phyloP scores from a whole-genome alignment of 2,113 vertebrate genomes.

The Poeciliopsis occidentalis region DNA sequence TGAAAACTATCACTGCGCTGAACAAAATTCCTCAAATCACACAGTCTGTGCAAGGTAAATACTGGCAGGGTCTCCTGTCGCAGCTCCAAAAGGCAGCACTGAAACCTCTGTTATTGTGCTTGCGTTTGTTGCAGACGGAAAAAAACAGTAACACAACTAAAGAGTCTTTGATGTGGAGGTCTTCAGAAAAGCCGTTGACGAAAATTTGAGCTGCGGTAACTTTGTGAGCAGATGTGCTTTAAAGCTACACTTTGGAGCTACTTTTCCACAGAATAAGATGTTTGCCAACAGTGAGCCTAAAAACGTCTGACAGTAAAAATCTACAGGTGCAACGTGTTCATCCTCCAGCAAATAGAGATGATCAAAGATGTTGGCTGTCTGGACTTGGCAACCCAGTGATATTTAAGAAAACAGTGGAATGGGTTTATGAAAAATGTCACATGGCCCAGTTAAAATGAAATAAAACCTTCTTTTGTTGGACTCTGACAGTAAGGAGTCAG shows the following conservation, averaged over 20 bases:
- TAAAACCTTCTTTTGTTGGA: too few species aligned
- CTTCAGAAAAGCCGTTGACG: neutral
- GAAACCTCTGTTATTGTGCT: neutral
- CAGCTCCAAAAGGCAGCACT: neutral
- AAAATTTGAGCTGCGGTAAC: neutral
- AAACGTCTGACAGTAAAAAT: neutral
- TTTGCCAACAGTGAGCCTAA: neutral
- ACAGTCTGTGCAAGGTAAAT: slow-evolving; percentile 38
- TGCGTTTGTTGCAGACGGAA: neutral
- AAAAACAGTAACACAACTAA: neutral
- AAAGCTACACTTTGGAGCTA: neutral
- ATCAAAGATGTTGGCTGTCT: neutral
- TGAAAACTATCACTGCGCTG: slow-evolving; percentile 70
- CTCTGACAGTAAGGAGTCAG: neutral
- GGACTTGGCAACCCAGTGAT: neutral
- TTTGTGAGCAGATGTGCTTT: neutral
- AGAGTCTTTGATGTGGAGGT: neutral
- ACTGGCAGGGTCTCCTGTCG: slow-evolving; percentile 1
- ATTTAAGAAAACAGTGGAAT: neutral
- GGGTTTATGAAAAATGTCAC: neutral
- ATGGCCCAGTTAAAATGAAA: neutral
- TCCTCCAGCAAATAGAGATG: neutral
- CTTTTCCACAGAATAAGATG: neutral
- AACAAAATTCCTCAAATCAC: slow-evolving; percentile 67
- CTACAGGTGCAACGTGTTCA: neutral